Percentiles rank a stretch among this genome's conserved stretches.
Evolutionary conservation across 2,113 vertebrate genomes (phyloP).

Genomic region (Cyanoderma ruficeps): DNA sequence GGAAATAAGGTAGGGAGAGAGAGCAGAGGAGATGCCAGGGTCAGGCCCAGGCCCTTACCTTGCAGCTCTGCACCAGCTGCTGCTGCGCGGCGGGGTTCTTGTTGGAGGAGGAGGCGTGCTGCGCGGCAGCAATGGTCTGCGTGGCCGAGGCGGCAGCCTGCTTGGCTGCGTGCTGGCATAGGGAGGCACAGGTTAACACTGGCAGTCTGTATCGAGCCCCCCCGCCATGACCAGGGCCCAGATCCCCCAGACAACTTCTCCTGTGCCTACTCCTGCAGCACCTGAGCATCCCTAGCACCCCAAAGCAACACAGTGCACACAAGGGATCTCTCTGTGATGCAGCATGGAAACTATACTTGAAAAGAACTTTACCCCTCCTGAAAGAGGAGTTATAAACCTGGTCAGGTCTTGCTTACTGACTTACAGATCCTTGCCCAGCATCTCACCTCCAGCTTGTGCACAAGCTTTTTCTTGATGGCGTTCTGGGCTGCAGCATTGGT

Average conservation of each 20-base stretch:
- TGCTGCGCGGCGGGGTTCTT: conserved; percentile 92
- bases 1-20: background rate
- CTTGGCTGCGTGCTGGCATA: conserved; percentile 87
- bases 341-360: background rate
- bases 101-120: conserved; percentile 87
- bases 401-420: background rate
- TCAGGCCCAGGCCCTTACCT: conserved; percentile 73
- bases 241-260: background rate
- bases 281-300: rapidly evolving
- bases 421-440: rapidly evolving
- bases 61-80: conserved; percentile 94
- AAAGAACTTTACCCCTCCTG: background rate
- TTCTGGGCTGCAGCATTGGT: conserved; percentile 95
- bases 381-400: background rate
- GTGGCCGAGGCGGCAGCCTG: conserved; percentile 92
- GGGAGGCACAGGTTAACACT: background rate
- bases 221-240: rapidly evolving
- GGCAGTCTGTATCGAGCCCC: rapidly evolving
- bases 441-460: conserved; percentile 93
- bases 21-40: background rate
- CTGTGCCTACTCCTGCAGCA: background rate
- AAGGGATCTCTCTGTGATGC: background rate
- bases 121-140: conserved; percentile 91
- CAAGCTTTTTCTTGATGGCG: conserved; percentile 95
- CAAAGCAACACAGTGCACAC: rapidly evolving